Evolutionary conservation across 1,140 invertebrate genomes (phyloP).

Genomic region (Brachionus manjavacas): DNA sequence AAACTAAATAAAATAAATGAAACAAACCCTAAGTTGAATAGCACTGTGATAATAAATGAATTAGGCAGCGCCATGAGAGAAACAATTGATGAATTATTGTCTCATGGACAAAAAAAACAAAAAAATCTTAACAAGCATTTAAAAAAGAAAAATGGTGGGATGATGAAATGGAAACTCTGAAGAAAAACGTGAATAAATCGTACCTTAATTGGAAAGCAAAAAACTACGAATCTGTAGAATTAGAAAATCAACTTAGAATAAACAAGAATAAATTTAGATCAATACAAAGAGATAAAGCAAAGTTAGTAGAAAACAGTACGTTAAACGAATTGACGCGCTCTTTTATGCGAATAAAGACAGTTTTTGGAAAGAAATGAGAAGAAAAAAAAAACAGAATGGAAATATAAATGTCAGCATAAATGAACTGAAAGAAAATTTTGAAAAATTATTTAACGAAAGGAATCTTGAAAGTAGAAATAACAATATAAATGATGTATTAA

Average conservation of each 20-base stretch:
- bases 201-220: neutral
- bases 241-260: neutral
- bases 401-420: no score
- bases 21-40: neutral
- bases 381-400: no score
- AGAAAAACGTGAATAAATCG: neutral
- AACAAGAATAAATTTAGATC: neutral
- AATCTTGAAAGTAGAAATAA: no score
- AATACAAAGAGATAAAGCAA: neutral
- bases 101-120: neutral
- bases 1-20: neutral
- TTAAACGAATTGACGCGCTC: no score
- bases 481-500: no score
- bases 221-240: neutral
- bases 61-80: neutral
- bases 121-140: neutral
- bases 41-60: neutral
- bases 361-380: no score
- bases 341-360: no score
- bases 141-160: slow-evolving; percentile 15
- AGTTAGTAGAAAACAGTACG: neutral
- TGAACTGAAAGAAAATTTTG: no score
- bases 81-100: neutral
- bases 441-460: no score
- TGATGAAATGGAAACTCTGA: neutral